A percentile compares a stretch with the other conserved stretches of the same genome.
Evolutionary conservation across 1,140 invertebrate genomes (phyloP).

Genomic region (Heliconius melpomene): DNA sequence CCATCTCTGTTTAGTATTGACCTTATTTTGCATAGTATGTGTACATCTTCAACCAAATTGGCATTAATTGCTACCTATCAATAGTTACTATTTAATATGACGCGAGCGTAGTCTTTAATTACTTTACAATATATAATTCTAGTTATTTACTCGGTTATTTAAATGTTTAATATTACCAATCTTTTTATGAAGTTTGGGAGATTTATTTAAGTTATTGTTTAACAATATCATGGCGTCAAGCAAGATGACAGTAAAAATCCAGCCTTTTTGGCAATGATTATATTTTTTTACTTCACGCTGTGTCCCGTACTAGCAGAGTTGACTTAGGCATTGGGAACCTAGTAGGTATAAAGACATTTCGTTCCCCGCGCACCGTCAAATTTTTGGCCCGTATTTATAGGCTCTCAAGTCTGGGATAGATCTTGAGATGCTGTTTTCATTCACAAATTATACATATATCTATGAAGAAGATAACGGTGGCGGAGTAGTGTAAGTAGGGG

Average conservation of each 20-base stretch:
- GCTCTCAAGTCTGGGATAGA: no score
- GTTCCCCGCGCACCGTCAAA: neutral
- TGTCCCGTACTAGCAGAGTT: neutral
- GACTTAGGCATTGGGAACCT: neutral
- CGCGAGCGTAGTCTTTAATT: neutral
- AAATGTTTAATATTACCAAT: no score
- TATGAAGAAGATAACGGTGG: no score
- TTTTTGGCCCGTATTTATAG: no score
- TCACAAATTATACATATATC: no score
- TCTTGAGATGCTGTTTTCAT: no score
- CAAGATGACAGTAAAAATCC: no score
- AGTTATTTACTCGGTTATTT: neutral
- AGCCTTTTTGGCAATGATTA: no score
- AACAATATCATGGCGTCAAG: no score
- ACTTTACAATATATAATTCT: neutral
- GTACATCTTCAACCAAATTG: constrained; percentile 10
- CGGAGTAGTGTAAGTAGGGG: no score
- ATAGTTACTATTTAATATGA: neutral
- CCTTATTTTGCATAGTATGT: constrained; percentile 18
- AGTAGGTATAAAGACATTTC: neutral
- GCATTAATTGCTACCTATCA: constrained; percentile 2
- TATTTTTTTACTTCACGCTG: neutral
- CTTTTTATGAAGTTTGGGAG: no score
- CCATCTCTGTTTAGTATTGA: constrained; percentile 8
- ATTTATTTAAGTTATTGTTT: no score